These are phyloP conservation scores for Diaperis boleti DNA, from an alignment of 2,888 invertebrate species.

Conservation along the genomic window DNA sequence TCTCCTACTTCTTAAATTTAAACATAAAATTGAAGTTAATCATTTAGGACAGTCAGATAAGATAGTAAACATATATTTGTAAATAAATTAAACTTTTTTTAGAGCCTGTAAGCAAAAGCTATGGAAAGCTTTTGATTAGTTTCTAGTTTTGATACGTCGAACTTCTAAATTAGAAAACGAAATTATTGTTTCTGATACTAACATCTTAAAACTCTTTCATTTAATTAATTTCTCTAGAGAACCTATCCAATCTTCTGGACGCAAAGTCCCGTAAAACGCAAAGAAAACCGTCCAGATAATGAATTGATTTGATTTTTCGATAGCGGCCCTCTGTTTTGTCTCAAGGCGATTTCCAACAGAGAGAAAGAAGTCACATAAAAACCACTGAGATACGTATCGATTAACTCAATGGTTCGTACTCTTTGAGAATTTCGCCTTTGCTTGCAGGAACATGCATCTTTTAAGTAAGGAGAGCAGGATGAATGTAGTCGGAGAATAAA, in stretches of 20 bases:
- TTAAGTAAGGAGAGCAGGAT: too few species aligned
- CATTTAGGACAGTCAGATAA: too few species aligned
- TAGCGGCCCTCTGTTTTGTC: slow-evolving; percentile 35
- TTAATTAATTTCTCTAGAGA: slow-evolving; percentile 20
- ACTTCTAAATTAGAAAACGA: too few species aligned
- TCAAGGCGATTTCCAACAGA: slow-evolving; percentile 6
- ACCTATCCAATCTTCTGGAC: slow-evolving; percentile 3
- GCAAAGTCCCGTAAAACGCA: slow-evolving; percentile 10
- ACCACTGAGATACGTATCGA: slow-evolving; percentile 30
- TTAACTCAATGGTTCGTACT: slow-evolving; percentile 25
- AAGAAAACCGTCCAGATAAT: slow-evolving; percentile 37
- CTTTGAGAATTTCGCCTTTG: slow-evolving; percentile 20
- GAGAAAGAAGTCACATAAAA: slow-evolving; percentile 31
- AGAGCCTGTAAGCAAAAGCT: too few species aligned
- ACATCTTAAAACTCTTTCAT: neutral
- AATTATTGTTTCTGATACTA: neutral
- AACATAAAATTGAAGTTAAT: too few species aligned
- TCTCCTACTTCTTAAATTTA: too few species aligned
- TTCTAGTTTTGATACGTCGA: too few species aligned
- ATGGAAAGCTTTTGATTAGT: too few species aligned
- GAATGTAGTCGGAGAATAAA: too few species aligned
- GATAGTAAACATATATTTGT: too few species aligned
- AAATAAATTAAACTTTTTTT: too few species aligned
- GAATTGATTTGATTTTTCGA: slow-evolving; percentile 40
- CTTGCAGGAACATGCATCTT: slow-evolving; percentile 16